phyloP scores from a whole-genome alignment of 2,113 vertebrate species.

The Dicerorhinus sumatrensis region DNA sequence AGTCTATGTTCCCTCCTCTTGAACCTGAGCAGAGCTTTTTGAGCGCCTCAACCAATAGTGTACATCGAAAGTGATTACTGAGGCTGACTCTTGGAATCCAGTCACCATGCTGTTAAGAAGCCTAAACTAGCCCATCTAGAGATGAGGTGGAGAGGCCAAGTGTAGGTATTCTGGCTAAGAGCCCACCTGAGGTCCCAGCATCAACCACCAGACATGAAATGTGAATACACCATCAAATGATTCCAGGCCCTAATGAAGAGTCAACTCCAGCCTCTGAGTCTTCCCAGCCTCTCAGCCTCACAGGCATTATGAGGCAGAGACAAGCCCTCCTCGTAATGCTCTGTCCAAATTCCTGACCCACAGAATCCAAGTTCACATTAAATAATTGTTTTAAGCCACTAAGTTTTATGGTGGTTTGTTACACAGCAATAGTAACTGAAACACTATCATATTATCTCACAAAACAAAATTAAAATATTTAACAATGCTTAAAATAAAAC shows the following conservation, averaged over 20 bases:
- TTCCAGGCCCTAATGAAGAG: neutral
- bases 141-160: neutral
- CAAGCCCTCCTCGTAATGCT: neutral
- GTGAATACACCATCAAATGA: neutral
- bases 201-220: neutral
- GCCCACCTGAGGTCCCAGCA: neutral
- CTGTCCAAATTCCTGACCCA: neutral
- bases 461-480: constrained; percentile 37
- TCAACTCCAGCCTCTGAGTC: neutral
- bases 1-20: neutral
- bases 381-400: neutral
- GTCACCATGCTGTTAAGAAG: neutral
- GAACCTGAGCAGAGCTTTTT: neutral
- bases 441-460: neutral
- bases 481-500: constrained; percentile 11
- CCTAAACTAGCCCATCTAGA: neutral
- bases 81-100: neutral
- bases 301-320: neutral
- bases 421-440: neutral
- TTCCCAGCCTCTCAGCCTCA: neutral
- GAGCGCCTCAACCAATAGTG: neutral
- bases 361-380: neutral
- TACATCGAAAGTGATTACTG: neutral
- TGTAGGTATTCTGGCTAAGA: neutral
- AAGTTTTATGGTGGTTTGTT: neutral